Percentiles rank a stretch among this genome's conserved stretches.
phyloP scores from a whole-genome alignment of 2,797 vertebrate species.

The Oreochromis mossambicus region DNA sequence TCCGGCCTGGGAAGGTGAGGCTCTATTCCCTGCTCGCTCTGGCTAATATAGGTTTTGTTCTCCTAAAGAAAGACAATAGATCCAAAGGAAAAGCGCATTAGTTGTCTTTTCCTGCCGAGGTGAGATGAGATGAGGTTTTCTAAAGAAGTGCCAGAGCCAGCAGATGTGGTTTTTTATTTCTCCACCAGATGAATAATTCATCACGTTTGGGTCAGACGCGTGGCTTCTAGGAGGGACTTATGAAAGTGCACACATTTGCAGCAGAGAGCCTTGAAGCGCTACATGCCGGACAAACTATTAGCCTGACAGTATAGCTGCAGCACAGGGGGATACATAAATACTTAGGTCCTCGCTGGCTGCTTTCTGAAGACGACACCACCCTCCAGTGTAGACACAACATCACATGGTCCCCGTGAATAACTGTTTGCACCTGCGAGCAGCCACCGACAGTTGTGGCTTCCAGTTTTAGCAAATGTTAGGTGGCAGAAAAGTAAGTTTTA shows the following conservation, averaged over 20 bases:
- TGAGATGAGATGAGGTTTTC: constrained; percentile 2
- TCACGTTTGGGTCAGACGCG: neutral
- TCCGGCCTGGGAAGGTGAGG: constrained; percentile 95
- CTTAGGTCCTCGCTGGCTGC: neutral
- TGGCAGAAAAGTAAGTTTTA: neutral
- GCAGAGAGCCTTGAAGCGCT: neutral
- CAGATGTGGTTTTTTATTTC: constrained; percentile 38
- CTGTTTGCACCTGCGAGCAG: neutral
- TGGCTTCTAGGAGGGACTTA: neutral
- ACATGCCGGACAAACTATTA: neutral
- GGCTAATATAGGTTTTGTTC: neutral
- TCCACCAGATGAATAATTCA: constrained; percentile 51
- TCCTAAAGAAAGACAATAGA: constrained; percentile 2
- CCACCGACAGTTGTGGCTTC: neutral
- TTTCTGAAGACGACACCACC: neutral
- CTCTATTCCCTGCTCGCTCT: neutral
- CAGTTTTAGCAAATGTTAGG: neutral
- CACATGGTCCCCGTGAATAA: neutral
- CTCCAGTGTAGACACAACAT: neutral
- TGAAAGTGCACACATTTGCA: neutral
- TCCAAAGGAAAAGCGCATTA: neutral
- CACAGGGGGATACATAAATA: neutral
- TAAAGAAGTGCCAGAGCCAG: neutral
- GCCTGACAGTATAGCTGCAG: neutral
- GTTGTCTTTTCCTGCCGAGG: constrained; percentile 8